A percentile compares a stretch with the other conserved stretches of the same genome.
Evolutionary conservation across 2,888 invertebrate genomes (phyloP).

Genomic region (Ptycholaimellus sp.): DNA sequence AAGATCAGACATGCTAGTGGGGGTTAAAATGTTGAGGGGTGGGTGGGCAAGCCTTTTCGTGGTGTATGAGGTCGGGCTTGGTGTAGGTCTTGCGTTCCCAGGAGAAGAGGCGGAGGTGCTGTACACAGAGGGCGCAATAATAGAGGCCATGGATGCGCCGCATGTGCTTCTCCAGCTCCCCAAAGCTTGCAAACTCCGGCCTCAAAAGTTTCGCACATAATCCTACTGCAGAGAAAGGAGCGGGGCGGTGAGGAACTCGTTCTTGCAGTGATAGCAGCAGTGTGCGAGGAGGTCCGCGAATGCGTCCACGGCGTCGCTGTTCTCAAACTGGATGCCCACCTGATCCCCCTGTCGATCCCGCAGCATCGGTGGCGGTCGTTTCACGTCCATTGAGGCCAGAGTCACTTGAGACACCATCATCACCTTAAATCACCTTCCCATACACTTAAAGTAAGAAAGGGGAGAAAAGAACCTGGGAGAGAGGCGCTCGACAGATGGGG

Average conservation of each 20-base stretch:
- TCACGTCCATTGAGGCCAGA: not conserved
- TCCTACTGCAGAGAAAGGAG: not conserved
- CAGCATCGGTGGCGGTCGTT: not conserved
- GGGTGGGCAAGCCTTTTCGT: too few species aligned
- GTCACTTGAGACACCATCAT: too few species aligned
- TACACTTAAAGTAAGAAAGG: constrained; percentile 5
- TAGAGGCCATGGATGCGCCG: constrained; percentile 55
- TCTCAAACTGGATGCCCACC: constrained; percentile 56
- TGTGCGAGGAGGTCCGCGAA: constrained; percentile 53
- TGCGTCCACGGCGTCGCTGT: constrained; percentile 43
- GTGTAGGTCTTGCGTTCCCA: constrained; percentile 54
- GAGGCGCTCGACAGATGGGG: constrained; percentile 54
- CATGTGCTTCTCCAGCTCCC: constrained; percentile 59
- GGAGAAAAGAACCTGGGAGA: not conserved
- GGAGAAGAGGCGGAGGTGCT: constrained; percentile 63
- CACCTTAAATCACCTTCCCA: constrained; percentile 1
- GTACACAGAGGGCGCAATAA: constrained; percentile 76
- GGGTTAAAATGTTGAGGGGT: too few species aligned
- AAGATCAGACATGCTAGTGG: too few species aligned
- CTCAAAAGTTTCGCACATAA: not conserved
- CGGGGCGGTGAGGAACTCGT: constrained; percentile 7
- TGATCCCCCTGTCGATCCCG: constrained; percentile 31
- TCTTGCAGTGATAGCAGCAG: constrained; percentile 42
- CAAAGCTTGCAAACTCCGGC: constrained; percentile 47
- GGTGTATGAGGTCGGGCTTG: constrained; percentile 51